Percentiles rank a stretch among this genome's conserved stretches.
phyloP scores from a whole-genome alignment of 2,113 vertebrate species.

The Corythornis madagascariensis region DNA sequence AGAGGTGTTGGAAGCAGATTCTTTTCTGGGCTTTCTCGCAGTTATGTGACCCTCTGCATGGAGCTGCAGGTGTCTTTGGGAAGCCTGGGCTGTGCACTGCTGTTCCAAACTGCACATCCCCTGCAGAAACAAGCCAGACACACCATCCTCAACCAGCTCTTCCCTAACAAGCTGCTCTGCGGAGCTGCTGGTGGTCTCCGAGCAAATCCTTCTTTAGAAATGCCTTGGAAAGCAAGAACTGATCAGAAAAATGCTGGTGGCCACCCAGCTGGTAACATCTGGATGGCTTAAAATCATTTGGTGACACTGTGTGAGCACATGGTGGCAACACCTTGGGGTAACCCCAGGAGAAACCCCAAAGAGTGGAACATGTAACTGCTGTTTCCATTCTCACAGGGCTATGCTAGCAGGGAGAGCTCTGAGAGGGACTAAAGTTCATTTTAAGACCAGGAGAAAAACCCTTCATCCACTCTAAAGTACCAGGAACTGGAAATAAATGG shows the following conservation, averaged over 20 bases:
- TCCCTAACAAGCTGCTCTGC: neutral
- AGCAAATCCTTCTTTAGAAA: neutral
- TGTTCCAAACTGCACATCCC: neutral
- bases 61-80: neutral
- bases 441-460: neutral
- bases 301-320: fast-evolving
- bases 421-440: neutral
- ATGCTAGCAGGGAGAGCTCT: neutral
- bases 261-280: no score
- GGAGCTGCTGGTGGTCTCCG: neutral
- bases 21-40: neutral
- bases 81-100: neutral
- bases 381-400: neutral
- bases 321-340: neutral
- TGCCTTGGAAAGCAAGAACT: neutral
- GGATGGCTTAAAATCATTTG: no score
- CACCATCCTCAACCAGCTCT: no score
- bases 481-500: neutral
- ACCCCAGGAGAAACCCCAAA: neutral
- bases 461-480: neutral
- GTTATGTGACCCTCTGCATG: neutral
- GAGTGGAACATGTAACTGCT: neutral
- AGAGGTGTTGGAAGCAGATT: neutral
- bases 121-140: neutral
- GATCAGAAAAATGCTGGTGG: neutral